phyloP scores from a whole-genome alignment of 2,113 vertebrate species.

The Harpagus bidentatus region DNA sequence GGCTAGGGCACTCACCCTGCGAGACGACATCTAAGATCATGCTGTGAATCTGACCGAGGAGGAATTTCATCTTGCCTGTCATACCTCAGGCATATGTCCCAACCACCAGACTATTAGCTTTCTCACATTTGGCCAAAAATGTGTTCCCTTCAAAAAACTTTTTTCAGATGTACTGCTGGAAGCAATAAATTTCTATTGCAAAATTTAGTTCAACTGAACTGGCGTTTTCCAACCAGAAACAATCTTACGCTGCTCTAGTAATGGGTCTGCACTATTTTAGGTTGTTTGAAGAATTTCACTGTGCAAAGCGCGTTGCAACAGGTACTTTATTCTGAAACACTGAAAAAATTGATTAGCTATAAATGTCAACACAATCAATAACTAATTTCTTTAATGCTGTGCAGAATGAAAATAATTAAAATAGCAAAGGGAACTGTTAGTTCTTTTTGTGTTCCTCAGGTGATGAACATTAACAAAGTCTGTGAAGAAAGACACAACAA shows the following conservation, averaged over 20 bases:
- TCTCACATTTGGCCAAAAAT: neutral
- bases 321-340: neutral
- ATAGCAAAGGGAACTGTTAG: neutral
- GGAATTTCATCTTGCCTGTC: neutral
- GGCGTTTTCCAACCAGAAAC: neutral
- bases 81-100: neutral
- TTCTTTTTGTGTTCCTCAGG: neutral
- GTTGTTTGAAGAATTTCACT: neutral
- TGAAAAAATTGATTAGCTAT: neutral
- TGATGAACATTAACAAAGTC: neutral
- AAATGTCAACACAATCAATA: conserved; percentile 2
- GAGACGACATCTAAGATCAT: neutral
- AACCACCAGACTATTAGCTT: neutral
- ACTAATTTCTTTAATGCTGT: conserved; percentile 11
- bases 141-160: neutral
- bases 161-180: neutral
- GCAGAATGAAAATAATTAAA: neutral
- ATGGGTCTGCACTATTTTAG: neutral
- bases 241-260: neutral
- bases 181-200: neutral
- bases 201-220: neutral
- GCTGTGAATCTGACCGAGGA: neutral
- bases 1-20: neutral
- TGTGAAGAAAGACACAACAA: neutral
- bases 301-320: neutral